A percentile compares a stretch with the other conserved stretches of the same genome.
Evolutionary conservation across 2,797 vertebrate species (phyloP).

Genomic region (Rhinichthys osculus): DNA sequence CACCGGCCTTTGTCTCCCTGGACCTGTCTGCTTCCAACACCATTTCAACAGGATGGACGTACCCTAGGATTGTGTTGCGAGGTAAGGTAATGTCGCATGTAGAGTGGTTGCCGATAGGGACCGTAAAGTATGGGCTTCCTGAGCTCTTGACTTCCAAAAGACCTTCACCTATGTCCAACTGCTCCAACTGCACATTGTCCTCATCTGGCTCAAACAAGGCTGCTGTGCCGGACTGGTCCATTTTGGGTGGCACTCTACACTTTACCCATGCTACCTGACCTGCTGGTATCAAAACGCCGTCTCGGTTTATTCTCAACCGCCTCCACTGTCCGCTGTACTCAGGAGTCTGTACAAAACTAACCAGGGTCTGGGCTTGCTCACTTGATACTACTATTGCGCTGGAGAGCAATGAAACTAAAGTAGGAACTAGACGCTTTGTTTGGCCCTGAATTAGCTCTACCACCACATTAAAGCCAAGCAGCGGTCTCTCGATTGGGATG

Average conservation of each 20-base stretch:
- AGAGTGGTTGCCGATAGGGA: slow-evolving; percentile 40
- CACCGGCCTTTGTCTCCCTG: not conserved
- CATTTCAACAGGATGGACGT: not conserved
- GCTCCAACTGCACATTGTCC: not conserved
- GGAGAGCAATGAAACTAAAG: too few relatives aligned
- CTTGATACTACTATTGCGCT: too few relatives aligned
- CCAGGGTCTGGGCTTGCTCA: not conserved
- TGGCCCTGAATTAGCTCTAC: too few relatives aligned
- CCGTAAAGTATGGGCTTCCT: slow-evolving; percentile 5
- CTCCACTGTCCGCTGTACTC: not conserved
- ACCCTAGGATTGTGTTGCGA: slow-evolving; percentile 28
- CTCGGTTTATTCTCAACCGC: not conserved
- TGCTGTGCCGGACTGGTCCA: not conserved
- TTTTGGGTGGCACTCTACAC: not conserved
- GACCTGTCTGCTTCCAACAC: not conserved
- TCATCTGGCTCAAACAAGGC: slow-evolving; percentile 29
- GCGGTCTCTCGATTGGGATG: too few relatives aligned
- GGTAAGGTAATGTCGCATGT: slow-evolving; percentile 38
- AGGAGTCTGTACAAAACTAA: not conserved
- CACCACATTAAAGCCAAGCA: too few relatives aligned
- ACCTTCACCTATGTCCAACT: slow-evolving; percentile 45
- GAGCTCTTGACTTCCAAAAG: slow-evolving; percentile 30
- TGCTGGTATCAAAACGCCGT: not conserved
- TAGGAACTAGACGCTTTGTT: too few relatives aligned
- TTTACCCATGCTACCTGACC: slow-evolving; percentile 2